Evolutionary conservation across 2,888 invertebrate genomes (phyloP), one percentile per base, ranked within the genome.

Genomic region (Hypercompe scribonia): DNA sequence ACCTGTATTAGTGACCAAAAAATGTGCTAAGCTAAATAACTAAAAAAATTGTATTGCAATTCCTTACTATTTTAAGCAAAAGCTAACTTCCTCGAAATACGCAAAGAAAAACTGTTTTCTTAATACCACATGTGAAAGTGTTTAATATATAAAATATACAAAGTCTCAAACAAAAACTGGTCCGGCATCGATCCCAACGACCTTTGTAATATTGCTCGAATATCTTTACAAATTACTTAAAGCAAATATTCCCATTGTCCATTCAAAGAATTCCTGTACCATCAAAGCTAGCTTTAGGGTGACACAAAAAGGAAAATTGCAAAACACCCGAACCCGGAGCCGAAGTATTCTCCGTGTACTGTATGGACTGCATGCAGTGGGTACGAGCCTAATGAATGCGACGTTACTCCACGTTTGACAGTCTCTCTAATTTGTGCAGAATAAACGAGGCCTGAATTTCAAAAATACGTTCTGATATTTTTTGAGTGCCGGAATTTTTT

Each of bases 351-450:
- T 70, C 50, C 73, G 39, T 83, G 84, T 84, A 21, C 54, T 70
- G 34, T 68, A 87, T 86, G 84, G 84, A 84, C 84, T 87, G 87
- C 88, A 88, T 85, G 86, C 85, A 80, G 78, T 83, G 61, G 34
- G 71, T 36, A 72, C 69, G 42, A 65, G 36, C 63, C 65, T 75
- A 90, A 90, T 89, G 88, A 90, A 90, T 89, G 89, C 80, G 83
- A 84, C 83, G 76, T 81, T 77, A 77, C 79, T 66, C 82, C 65
- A 69, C 78, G 85, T 87, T 88, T 86, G 88, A 87, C 87, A 88
- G 83, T 82, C 86, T 88, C 86, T 88, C 84, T 89, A 89, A 89
- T 89, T 89, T 85, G 84, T 83, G 81, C 83, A 74, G 76, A 78
- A 82, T 79, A 79, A 77, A 81, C 81, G 77, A 77, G 81, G 82